Base-by-base conservation (phyloP, 1,140 invertebrate genomes). In the Ylistrum balloti region DNA sequence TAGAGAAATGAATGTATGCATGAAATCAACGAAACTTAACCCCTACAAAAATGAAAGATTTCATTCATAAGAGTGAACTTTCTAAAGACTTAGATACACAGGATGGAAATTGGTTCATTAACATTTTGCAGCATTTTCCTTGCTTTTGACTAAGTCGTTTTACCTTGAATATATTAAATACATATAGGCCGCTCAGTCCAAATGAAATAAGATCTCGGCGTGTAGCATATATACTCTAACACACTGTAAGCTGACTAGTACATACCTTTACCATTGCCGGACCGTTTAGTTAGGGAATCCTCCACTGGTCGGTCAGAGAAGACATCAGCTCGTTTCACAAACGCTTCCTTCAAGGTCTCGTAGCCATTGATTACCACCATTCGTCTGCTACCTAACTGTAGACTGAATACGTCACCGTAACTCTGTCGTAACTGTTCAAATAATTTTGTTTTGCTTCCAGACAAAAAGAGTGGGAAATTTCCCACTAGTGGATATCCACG, bases 401-500 rank as follows among this genome's bases (percentile, higher is more conserved):
- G 22, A 35, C 86, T 87, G 28, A 87, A 87, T 33, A 87, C 86
- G 35, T 87, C 86, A 22, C 86, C 86, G 35, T 87, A 87, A 20
- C 22, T 87, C 33, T n/a, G 22, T 87, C 86, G 33, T 34, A 35
- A 28, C 11, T 35, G 33, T 1, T 34, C 22, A 35, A 87, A 87
- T 87, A 56, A 33, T 22, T 35, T 7, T 41, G 87, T 38, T 20
- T 56, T 48, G 74, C 91, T 90, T 22, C 33, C 11, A 20, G 28
- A 35, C 56, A 92, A 2, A 15, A 88, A 48, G 5, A 34, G 20
- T 15, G 38, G 86, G 7, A 92, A 28, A 45, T 92, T 89, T n/a
- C 92, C 92, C 34, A 93, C 20, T 5, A 93, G 11, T 13, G 91
- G 91, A 11, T 90, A n/a, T 0, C 48, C 41, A 0, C 20, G 35